Percentiles rank a stretch among this genome's conserved stretches.
phyloP scores from a whole-genome alignment of 2,888 invertebrate genomes.

The Eledona agricola region DNA sequence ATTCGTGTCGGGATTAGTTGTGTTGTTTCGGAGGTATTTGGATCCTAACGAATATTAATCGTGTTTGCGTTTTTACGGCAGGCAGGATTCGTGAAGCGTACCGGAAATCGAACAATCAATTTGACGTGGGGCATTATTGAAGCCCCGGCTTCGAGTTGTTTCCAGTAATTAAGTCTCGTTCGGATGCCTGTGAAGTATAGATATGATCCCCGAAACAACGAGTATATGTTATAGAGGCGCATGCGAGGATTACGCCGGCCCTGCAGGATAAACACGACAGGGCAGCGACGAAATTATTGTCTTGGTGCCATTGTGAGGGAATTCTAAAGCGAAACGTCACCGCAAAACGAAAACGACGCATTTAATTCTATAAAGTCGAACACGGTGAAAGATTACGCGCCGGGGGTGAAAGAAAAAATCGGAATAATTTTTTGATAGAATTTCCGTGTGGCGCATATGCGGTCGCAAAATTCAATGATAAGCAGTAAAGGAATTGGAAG shows the following conservation, averaged over 20 bases:
- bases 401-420: background rate
- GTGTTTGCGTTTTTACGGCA: conserved; percentile 48
- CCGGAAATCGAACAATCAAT: conserved; percentile 51
- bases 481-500: conserved; percentile 42
- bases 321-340: conserved; percentile 27
- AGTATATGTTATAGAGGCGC: too few species aligned
- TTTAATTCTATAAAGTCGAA: conserved; percentile 29
- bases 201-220: conserved; percentile 20
- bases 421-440: background rate
- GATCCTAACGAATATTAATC: conserved; percentile 50
- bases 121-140: conserved; percentile 46
- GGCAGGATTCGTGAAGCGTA: conserved; percentile 34
- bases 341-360: conserved; percentile 25
- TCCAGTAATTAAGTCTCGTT: conserved; percentile 40
- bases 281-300: conserved; percentile 28
- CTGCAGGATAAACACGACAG: conserved; percentile 26
- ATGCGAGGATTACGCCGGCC: too few species aligned
- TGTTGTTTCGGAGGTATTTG: conserved; percentile 21
- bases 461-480: conserved; percentile 34
- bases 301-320: conserved; percentile 22
- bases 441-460: conserved; percentile 18
- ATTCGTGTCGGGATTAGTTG: conserved; percentile 25
- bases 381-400: conserved; percentile 27
- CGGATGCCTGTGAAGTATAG: conserved; percentile 22
- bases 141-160: conserved; percentile 38